Evolutionary conservation across 2,888 invertebrate genomes (phyloP).

Genomic region (Nemotelus pantherinus): DNA sequence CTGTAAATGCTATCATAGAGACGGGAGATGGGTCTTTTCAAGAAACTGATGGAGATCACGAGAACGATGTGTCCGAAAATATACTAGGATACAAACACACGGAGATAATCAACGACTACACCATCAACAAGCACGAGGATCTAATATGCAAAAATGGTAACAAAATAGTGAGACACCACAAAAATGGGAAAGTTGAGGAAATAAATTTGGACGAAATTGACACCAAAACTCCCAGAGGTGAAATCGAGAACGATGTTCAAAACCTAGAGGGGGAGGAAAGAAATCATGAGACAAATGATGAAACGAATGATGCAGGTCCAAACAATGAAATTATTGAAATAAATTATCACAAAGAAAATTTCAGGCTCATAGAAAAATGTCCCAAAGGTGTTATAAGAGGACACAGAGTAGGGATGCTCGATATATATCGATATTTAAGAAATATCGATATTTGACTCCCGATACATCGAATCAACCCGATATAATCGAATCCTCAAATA

Average conservation of each 20-base stretch:
- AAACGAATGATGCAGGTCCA: neutral
- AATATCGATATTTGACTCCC: too few relatives aligned
- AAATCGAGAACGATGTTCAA: neutral
- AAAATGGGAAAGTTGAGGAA: too few relatives aligned
- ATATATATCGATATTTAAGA: too few relatives aligned
- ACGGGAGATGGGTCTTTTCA: neutral
- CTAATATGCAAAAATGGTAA: too few relatives aligned
- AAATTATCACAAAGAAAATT: neutral
- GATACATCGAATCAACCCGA: too few relatives aligned
- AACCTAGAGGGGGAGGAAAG: neutral
- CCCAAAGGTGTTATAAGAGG: constrained; percentile 1
- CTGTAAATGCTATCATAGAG: neutral
- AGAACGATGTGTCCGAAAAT: neutral
- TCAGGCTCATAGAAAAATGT: neutral
- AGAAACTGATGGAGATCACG: neutral
- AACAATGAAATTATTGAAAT: neutral
- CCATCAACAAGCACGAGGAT: too few relatives aligned
- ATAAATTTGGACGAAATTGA: too few relatives aligned
- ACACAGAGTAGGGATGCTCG: too few relatives aligned
- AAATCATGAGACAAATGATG: neutral
- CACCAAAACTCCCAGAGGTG: neutral
- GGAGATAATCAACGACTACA: too few relatives aligned
- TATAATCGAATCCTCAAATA: too few relatives aligned
- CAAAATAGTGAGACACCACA: too few relatives aligned
- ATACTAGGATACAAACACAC: neutral